Percentiles rank a stretch among this genome's conserved stretches.
These are phyloP conservation scores for Eupithecia vulgata DNA, from an alignment of 2,888 invertebrate species.

Conservation along the genomic window DNA sequence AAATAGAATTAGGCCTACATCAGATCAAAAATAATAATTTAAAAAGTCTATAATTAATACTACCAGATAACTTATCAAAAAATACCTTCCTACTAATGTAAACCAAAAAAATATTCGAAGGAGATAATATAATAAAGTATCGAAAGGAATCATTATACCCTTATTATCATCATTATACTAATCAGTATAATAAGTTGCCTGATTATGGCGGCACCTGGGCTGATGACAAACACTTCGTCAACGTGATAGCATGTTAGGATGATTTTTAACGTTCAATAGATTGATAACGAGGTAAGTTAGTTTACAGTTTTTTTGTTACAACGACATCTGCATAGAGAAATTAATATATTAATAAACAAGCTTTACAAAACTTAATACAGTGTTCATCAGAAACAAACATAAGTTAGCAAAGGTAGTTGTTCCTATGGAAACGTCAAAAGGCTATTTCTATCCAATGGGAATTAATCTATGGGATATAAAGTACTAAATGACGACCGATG, in stretches of 20 bases:
- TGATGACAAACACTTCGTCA: slow-evolving; percentile 36
- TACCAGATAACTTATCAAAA: background rate
- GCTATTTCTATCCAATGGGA: no score
- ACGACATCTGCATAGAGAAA: background rate
- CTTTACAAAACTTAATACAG: background rate
- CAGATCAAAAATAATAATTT: no score
- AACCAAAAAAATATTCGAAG: background rate
- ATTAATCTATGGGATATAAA: no score
- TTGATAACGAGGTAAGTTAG: background rate
- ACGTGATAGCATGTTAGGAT: slow-evolving; percentile 29
- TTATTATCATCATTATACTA: slow-evolving; percentile 14
- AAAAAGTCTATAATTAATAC: no score
- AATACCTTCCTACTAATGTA: background rate
- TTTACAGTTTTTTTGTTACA: background rate
- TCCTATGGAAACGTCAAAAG: no score
- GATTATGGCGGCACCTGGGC: slow-evolving; percentile 32
- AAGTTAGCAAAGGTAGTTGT: background rate
- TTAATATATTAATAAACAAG: background rate
- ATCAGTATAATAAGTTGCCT: slow-evolving; percentile 39
- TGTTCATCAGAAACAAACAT: background rate
- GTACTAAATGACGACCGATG: no score
- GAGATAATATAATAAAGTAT: background rate
- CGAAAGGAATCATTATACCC: background rate
- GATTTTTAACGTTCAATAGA: background rate
- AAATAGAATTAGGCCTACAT: no score